Conservation (phyloP, 1,140 invertebrate species). For the Atopsyche davidsoni region DNA sequence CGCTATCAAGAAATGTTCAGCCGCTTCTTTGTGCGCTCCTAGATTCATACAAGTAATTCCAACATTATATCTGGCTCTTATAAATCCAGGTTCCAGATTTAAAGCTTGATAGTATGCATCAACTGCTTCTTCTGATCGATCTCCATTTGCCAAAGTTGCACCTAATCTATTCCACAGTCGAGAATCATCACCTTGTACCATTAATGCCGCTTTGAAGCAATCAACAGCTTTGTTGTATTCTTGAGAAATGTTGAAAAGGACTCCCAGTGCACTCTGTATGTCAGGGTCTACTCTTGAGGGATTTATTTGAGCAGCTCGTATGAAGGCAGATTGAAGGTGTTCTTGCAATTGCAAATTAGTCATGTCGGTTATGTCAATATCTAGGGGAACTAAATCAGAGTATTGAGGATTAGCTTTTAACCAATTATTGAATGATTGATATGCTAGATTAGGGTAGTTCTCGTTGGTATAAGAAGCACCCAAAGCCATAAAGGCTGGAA, state of each 20-base stretch:
- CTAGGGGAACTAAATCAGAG: constrained; percentile 57
- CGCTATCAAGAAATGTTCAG: constrained; percentile 89
- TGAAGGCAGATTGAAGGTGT: constrained; percentile 71
- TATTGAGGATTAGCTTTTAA: constrained; percentile 82
- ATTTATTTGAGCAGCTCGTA: constrained; percentile 78
- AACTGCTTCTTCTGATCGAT: constrained; percentile 90
- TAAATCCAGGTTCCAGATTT: constrained; percentile 89
- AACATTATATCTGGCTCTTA: constrained; percentile 94
- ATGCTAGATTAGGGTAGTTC: constrained; percentile 70
- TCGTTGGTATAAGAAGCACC: constrained; percentile 97
- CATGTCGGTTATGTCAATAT: constrained; percentile 41
- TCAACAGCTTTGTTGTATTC: constrained; percentile 96
- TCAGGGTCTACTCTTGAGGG: constrained; percentile 81
- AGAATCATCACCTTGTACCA: constrained; percentile 79
- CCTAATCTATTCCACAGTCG: constrained; percentile 96
- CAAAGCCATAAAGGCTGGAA: constrained; percentile 80
- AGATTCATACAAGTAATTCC: constrained; percentile 97
- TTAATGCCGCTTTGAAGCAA: constrained; percentile 87
- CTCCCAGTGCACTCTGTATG: constrained; percentile 91
- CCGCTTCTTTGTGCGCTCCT: constrained; percentile 89
- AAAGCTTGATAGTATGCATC: constrained; percentile 91
- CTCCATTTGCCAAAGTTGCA: constrained; percentile 94
- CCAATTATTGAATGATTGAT: constrained; percentile 72
- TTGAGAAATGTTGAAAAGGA: constrained; percentile 89
- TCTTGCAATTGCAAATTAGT: constrained; percentile 40